A percentile compares a stretch with the other conserved stretches of the same genome.
phyloP scores from a whole-genome alignment of 2,113 vertebrate genomes.

The Loxodonta africana region DNA sequence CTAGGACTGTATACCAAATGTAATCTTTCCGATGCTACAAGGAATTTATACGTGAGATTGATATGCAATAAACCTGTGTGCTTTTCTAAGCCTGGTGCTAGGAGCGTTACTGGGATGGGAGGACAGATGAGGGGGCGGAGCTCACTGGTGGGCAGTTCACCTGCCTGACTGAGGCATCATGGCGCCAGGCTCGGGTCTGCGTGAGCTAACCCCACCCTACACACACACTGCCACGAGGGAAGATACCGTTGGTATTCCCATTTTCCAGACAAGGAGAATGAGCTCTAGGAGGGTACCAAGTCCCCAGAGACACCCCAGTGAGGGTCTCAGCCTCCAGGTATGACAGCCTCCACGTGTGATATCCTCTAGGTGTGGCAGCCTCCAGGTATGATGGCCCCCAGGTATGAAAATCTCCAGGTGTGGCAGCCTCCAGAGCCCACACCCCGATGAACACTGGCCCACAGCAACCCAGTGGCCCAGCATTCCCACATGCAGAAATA shows the following conservation, averaged over 20 bases:
- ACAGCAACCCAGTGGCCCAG: not conserved
- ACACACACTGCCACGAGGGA: not conserved
- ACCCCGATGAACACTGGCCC: not conserved
- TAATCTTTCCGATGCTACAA: conserved; percentile 99
- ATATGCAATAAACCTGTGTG: conserved; percentile 99
- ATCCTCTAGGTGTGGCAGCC: too few relatives aligned
- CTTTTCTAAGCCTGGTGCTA: conserved; percentile 92
- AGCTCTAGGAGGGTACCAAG: rapidly evolving
- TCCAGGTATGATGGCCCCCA: not conserved
- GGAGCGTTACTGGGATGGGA: conserved; percentile 66
- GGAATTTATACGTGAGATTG: conserved; percentile 99
- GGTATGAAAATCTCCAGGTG: not conserved
- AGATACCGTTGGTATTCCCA: rapidly evolving
- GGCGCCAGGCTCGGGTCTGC: rapidly evolving
- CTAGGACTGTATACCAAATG: conserved; percentile 99
- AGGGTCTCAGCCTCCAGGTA: rapidly evolving
- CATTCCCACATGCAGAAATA: rapidly evolving
- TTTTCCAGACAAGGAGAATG: not conserved
- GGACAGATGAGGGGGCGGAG: rapidly evolving
- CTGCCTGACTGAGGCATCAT: rapidly evolving
- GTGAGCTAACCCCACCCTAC: too few relatives aligned
- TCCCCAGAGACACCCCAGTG: rapidly evolving
- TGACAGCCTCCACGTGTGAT: too few relatives aligned
- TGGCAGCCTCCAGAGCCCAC: not conserved
- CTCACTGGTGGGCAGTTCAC: rapidly evolving